These are phyloP conservation scores for Lagopus leucura DNA, from an alignment of 2,113 vertebrate species.

Conservation along the genomic window DNA sequence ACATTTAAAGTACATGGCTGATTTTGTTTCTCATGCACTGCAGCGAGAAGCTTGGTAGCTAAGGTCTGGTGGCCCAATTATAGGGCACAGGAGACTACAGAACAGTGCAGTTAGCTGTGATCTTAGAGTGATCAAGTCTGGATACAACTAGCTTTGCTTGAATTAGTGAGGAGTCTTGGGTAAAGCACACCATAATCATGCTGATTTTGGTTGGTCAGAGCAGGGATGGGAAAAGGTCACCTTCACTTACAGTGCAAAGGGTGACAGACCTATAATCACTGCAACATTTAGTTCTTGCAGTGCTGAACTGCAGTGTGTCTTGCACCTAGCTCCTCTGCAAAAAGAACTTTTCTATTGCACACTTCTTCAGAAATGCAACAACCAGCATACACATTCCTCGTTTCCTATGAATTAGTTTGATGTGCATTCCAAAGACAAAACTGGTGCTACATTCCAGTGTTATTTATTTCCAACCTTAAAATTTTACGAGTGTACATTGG, in stretches of 20 bases:
- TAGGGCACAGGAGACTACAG: neutral
- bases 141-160: neutral
- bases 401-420: neutral
- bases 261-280: neutral
- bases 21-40: neutral
- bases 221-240: neutral
- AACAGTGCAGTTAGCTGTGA: neutral
- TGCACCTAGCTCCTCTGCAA: neutral
- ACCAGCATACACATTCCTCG: neutral
- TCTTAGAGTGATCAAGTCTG: neutral
- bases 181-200: neutral
- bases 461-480: conserved; percentile 21
- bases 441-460: neutral
- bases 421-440: neutral
- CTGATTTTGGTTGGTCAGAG: neutral
- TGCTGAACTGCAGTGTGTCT: neutral
- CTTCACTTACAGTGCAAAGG: neutral
- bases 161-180: neutral
- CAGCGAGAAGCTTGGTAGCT: neutral
- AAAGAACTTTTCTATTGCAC: neutral
- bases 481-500: neutral
- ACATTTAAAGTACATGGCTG: neutral
- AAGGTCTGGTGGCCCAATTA: neutral
- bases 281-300: neutral
- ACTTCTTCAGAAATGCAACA: neutral